Conservation (phyloP, 2,797 vertebrate species). For the Tiaroga cobitis region DNA sequence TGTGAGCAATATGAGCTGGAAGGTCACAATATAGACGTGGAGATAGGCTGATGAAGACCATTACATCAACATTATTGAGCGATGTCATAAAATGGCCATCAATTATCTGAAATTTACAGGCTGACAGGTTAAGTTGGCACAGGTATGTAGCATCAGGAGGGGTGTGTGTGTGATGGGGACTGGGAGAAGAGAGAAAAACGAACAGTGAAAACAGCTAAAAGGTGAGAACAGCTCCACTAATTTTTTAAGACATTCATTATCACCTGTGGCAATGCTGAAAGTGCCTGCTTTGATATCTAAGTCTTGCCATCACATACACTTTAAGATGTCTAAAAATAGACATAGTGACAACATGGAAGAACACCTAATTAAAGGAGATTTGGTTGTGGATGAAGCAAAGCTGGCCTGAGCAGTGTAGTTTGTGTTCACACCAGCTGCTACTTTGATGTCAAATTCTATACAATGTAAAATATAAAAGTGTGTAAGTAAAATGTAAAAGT, state of each 20-base stretch:
- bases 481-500: too few relatives aligned
- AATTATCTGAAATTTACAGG: slow-evolving; percentile 2
- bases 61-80: slow-evolving; percentile 32
- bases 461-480: too few relatives aligned
- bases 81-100: slow-evolving; percentile 24
- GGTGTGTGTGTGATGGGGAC: slow-evolving; percentile 20
- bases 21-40: slow-evolving; percentile 9
- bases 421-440: too few relatives aligned
- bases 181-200: slow-evolving; percentile 15
- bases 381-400: not conserved
- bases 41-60: slow-evolving; percentile 13
- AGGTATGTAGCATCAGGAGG: slow-evolving; percentile 14
- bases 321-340: slow-evolving; percentile 30
- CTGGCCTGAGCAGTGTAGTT: not conserved
- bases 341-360: slow-evolving; percentile 1
- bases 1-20: slow-evolving; percentile 22
- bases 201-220: slow-evolving; percentile 37
- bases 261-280: slow-evolving; percentile 52
- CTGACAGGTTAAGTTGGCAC: slow-evolving; percentile 13
- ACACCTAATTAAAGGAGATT: slow-evolving; percentile 10
- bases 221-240: slow-evolving; percentile 45
- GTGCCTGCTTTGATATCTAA: slow-evolving; percentile 14
- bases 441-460: too few relatives aligned
- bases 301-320: not conserved
- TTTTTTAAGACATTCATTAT: slow-evolving; percentile 60